Conservation (phyloP, 2,888 invertebrate species). For the Cataglyphis rosenhaueri region DNA sequence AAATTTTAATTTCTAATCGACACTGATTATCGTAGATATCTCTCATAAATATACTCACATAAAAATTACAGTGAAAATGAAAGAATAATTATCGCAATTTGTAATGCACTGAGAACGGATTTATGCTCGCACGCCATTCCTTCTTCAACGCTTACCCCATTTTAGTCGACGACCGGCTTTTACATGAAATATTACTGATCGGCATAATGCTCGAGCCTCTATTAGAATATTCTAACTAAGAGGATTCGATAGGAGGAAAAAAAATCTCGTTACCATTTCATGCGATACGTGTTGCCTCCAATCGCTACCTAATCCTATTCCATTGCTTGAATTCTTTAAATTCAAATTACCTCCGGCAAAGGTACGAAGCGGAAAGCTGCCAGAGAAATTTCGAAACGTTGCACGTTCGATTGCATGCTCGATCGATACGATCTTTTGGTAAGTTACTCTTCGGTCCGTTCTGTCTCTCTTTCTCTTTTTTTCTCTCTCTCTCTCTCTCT, state of each 20-base stretch:
- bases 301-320: conserved; percentile 46
- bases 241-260: conserved; percentile 30
- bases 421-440: conserved; percentile 74
- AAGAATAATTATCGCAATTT: conserved; percentile 39
- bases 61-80: conserved; percentile 11
- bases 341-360: conserved; percentile 40
- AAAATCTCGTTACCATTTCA: conserved; percentile 36
- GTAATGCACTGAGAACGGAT: conserved; percentile 29
- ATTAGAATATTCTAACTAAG: conserved; percentile 50
- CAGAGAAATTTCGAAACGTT: conserved; percentile 61
- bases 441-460: conserved; percentile 44
- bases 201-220: conserved; percentile 29
- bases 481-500: neutral
- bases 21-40: conserved; percentile 30
- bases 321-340: conserved; percentile 43
- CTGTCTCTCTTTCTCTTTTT: conserved; percentile 9
- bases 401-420: conserved; percentile 55
- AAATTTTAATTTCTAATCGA: conserved; percentile 23
- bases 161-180: conserved; percentile 17
- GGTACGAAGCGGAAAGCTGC: conserved; percentile 17
- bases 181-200: conserved; percentile 50
- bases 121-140: conserved; percentile 13
- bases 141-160: neutral
- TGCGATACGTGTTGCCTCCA: conserved; percentile 24
- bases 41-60: conserved; percentile 28